Evolutionary conservation across 2,888 invertebrate species (phyloP).

Genomic region (Liposcelis brunnea): DNA sequence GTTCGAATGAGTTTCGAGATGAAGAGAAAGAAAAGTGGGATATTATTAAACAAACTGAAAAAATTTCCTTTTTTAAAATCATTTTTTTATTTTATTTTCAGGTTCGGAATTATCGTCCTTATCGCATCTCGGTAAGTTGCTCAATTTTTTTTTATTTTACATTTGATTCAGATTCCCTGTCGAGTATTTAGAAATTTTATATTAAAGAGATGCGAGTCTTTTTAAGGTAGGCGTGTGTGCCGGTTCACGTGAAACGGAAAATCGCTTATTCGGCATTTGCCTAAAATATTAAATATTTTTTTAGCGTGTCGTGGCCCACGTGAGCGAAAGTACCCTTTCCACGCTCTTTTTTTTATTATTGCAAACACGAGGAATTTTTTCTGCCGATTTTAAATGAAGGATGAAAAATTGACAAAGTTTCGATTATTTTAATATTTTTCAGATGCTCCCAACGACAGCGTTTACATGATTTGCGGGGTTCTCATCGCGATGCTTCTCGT

Average conservation of each 20-base stretch:
- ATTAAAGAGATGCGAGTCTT: no score
- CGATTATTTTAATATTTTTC: conserved; percentile 32
- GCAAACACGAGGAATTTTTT: no score
- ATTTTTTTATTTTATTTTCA: conserved; percentile 32
- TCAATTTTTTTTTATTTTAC: no score
- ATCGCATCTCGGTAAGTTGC: conserved; percentile 43
- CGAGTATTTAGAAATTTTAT: no score
- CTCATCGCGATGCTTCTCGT: conserved; percentile 69
- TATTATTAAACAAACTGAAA: no score
- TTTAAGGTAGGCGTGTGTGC: neutral
- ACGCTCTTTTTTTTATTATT: conserved; percentile 11
- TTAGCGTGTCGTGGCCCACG: no score
- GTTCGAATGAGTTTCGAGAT: no score
- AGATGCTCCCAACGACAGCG: conserved; percentile 69
- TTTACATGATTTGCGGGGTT: conserved; percentile 71
- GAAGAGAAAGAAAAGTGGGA: no score
- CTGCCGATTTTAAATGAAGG: no score
- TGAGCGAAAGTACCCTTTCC: conserved; percentile 12
- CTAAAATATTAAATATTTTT: conserved; percentile 7
- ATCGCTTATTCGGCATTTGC: conserved; percentile 10
- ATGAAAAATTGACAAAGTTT: conserved; percentile 7
- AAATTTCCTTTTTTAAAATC: no score
- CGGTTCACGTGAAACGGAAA: conserved; percentile 7
- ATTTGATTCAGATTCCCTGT: no score
- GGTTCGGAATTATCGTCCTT: conserved; percentile 44